Evolutionary conservation across 2,888 invertebrate species (phyloP).

Genomic region (Hydriomena furcata): DNA sequence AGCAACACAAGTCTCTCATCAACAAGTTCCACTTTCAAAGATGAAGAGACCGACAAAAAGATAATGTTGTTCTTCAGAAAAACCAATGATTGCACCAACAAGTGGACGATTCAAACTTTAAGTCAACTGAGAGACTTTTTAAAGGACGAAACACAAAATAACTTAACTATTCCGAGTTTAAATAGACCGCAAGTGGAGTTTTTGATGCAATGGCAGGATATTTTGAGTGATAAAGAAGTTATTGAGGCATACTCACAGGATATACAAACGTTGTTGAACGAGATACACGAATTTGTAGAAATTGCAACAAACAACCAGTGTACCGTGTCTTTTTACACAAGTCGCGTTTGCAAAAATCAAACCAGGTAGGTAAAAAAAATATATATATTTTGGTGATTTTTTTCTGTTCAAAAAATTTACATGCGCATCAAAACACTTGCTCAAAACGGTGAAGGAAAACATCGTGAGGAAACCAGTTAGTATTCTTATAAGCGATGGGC

Average conservation of each 20-base stretch:
- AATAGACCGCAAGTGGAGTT: not conserved
- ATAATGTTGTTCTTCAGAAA: not conserved
- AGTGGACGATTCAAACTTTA: not conserved
- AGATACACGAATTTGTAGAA: not conserved
- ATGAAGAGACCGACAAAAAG: not conserved
- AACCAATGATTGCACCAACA: not conserved
- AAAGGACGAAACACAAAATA: not conserved
- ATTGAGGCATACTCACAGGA: not conserved
- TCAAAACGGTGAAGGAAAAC: no score
- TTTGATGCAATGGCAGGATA: not conserved
- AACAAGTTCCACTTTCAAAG: no score
- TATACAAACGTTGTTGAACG: not conserved
- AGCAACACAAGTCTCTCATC: not conserved
- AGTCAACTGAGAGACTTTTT: constrained; percentile 1
- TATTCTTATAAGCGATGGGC: no score
- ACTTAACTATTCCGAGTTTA: not conserved
- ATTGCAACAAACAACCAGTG: no score
- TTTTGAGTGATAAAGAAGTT: not conserved
- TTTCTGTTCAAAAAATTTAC: no score
- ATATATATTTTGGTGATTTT: no score
- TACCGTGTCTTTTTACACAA: no score
- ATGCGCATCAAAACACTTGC: no score
- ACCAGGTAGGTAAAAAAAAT: no score
- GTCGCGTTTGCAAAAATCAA: no score
- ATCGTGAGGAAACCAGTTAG: no score